phyloP scores from a whole-genome alignment of 2,113 vertebrate species.

The Halcyon malimbica region DNA sequence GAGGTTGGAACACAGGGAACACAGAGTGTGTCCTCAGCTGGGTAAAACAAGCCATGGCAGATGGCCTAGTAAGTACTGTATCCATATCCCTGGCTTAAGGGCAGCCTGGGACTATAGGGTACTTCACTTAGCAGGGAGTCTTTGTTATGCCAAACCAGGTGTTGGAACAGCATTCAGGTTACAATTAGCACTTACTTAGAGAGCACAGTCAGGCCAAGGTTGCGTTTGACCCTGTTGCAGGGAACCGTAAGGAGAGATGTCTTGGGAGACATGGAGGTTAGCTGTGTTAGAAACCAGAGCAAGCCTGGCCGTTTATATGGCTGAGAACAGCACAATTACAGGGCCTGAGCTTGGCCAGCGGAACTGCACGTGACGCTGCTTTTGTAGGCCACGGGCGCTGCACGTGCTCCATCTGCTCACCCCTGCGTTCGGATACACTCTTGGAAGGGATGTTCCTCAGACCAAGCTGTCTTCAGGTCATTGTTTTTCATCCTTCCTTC shows the following conservation, averaged over 20 bases:
- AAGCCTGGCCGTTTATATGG: background rate
- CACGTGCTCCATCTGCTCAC: rapidly evolving
- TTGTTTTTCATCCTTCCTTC: background rate
- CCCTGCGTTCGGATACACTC: background rate
- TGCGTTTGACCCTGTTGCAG: background rate
- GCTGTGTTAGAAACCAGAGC: background rate
- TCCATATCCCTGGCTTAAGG: background rate
- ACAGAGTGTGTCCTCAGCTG: background rate
- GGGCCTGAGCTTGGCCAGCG: background rate
- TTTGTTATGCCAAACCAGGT: background rate
- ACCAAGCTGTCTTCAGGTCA: background rate
- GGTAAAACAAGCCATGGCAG: background rate
- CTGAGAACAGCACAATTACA: background rate
- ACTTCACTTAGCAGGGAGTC: background rate
- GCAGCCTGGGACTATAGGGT: background rate
- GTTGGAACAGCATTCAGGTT: background rate
- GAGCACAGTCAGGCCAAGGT: background rate
- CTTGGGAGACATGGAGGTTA: background rate
- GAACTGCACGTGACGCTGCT: background rate
- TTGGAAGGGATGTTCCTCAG: background rate
- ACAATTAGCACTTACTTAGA: background rate
- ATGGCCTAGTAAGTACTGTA: background rate
- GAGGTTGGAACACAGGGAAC: background rate
- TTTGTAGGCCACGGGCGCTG: background rate
- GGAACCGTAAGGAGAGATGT: background rate